A percentile compares a stretch with the other conserved stretches of the same genome.
Evolutionary conservation across 2,797 vertebrate genomes (phyloP).

Genomic region (Chelonia mydas): DNA sequence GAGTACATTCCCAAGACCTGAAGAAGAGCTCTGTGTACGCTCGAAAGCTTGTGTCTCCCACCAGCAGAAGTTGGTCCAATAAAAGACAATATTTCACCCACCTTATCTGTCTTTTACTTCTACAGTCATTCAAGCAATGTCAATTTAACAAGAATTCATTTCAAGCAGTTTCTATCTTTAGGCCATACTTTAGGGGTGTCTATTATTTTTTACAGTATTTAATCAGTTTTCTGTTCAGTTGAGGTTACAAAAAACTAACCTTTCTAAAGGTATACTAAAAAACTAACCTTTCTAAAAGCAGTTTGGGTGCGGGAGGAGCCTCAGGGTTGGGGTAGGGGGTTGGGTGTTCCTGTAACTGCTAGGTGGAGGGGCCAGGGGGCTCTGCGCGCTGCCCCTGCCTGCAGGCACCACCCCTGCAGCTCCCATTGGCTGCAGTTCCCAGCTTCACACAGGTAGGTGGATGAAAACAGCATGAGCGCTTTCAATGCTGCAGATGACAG

Average conservation of each 20-base stretch:
- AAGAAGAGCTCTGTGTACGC: not conserved
- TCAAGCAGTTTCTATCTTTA: not conserved
- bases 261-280: not conserved
- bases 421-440: no score
- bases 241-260: not conserved
- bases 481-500: no score
- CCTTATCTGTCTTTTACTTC: not conserved
- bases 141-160: not conserved
- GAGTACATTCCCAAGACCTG: not conserved
- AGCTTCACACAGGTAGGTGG: no score
- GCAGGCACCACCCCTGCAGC: no score
- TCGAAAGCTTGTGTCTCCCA: not conserved
- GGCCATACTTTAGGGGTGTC: not conserved
- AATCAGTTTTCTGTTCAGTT: not conserved
- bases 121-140: not conserved
- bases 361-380: no score
- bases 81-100: not conserved
- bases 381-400: no score
- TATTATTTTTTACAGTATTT: not conserved
- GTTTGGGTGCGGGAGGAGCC: no score
- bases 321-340: no score
- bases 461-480: no score
- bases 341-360: no score
- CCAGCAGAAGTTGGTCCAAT: not conserved
- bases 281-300: no score